These are phyloP conservation scores for Proales similis DNA, from an alignment of 1,140 invertebrate species.

Conservation along the genomic window DNA sequence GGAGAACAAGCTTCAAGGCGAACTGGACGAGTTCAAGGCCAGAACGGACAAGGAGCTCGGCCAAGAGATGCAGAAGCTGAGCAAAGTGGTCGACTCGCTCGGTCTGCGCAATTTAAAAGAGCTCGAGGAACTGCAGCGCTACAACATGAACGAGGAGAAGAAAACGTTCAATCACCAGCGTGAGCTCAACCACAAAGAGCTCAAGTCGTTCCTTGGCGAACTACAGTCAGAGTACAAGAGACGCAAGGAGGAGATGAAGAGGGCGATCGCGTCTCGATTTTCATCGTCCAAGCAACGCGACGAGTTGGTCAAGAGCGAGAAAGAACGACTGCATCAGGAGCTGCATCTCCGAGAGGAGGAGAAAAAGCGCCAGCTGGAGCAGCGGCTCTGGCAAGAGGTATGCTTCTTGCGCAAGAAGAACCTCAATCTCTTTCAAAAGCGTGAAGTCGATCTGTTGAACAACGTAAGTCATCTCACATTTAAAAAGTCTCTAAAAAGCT, in stretches of 20 bases:
- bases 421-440: slow-evolving; percentile 16
- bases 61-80: slow-evolving; percentile 75
- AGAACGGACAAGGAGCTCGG: slow-evolving; percentile 95
- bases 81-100: slow-evolving; percentile 81
- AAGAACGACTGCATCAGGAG: slow-evolving; percentile 28
- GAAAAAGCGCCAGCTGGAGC: slow-evolving; percentile 39
- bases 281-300: slow-evolving; percentile 19
- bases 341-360: slow-evolving; percentile 41
- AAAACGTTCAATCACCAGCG: slow-evolving; percentile 86
- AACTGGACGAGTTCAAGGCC: slow-evolving; percentile 91
- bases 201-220: slow-evolving; percentile 76
- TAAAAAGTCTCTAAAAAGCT: too few relatives aligned
- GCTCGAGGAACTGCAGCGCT: slow-evolving; percentile 58
- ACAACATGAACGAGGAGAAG: slow-evolving; percentile 65
- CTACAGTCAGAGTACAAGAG: slow-evolving; percentile 96
- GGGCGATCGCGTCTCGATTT: slow-evolving; percentile 43
- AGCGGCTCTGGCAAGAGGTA: slow-evolving; percentile 8
- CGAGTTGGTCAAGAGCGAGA: slow-evolving; percentile 17
- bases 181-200: slow-evolving; percentile 76
- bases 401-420: slow-evolving; percentile 23
- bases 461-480: too few relatives aligned
- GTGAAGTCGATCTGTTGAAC: slow-evolving; percentile 6
- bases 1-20: slow-evolving; percentile 83
- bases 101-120: slow-evolving; percentile 80
- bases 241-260: slow-evolving; percentile 87